These are phyloP conservation scores for Scaptodrosophila latifasciaeformis DNA, from an alignment of 2,888 invertebrate genomes.

Conservation along the genomic window DNA sequence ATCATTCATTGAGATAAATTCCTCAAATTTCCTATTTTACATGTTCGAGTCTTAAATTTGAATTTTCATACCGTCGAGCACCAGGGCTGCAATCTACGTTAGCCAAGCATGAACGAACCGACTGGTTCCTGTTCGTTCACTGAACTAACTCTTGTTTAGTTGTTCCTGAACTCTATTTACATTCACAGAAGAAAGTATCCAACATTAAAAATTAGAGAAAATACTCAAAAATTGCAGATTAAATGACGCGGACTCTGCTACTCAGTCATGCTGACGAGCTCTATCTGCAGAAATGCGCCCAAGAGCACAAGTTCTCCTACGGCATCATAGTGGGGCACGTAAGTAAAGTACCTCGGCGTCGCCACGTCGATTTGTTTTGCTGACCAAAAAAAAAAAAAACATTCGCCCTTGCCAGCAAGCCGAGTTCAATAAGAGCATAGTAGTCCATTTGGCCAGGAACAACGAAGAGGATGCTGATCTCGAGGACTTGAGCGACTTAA, in stretches of 20 bases:
- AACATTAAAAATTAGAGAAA: too few species aligned
- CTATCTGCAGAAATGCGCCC: conserved; percentile 81
- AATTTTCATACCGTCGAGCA: too few species aligned
- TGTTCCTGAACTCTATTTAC: too few species aligned
- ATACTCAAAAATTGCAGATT: conserved; percentile 13
- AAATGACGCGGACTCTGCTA: conserved; percentile 79
- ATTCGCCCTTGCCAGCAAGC: conserved; percentile 69
- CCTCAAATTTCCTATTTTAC: too few species aligned
- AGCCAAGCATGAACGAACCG: too few species aligned
- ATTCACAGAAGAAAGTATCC: too few species aligned
- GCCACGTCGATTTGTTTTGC: conserved; percentile 45
- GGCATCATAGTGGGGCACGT: conserved; percentile 90
- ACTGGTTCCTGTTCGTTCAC: too few species aligned
- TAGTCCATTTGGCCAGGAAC: conserved; percentile 87
- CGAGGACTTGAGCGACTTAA: conserved; percentile 45
- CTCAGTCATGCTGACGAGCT: conserved; percentile 82
- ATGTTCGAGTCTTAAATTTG: too few species aligned
- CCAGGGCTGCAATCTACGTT: too few species aligned
- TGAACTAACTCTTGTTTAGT: too few species aligned
- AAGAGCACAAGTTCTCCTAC: conserved; percentile 80
- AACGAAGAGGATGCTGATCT: conserved; percentile 76
- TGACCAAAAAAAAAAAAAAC: neutral
- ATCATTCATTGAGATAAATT: too few species aligned
- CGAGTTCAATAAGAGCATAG: conserved; percentile 82
- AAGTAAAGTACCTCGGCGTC: conserved; percentile 46